Conservation (phyloP, 2,797 vertebrate species). For the Rhynchotus rufescens region DNA sequence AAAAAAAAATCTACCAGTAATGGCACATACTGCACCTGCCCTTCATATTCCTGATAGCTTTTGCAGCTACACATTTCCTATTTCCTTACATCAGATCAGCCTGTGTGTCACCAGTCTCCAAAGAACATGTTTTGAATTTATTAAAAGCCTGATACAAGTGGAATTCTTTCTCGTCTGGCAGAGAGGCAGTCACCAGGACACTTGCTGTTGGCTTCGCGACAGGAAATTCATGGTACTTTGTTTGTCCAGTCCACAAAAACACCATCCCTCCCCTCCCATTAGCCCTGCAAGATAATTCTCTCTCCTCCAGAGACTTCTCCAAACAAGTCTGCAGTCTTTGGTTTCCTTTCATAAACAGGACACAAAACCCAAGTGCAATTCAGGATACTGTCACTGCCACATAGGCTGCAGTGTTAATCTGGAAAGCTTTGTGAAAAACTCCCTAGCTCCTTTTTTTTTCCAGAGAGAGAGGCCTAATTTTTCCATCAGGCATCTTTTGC, state of each 20-base stretch:
- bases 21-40: constrained; percentile 27
- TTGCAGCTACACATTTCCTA: constrained; percentile 3
- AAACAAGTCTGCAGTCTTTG: constrained; percentile 53
- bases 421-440: constrained; percentile 91
- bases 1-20: neutral
- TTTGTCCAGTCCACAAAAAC: constrained; percentile 42
- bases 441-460: constrained; percentile 90
- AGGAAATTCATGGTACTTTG: constrained; percentile 49
- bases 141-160: constrained; percentile 11
- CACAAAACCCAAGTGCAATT: constrained; percentile 85
- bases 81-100: constrained; percentile 14
- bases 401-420: constrained; percentile 88
- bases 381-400: constrained; percentile 86
- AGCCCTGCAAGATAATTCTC: constrained; percentile 46
- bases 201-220: constrained; percentile 19
- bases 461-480: constrained; percentile 88
- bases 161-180: constrained; percentile 56
- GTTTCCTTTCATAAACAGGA: constrained; percentile 90
- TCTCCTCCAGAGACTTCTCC: constrained; percentile 62
- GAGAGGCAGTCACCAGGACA: constrained; percentile 4
- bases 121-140: constrained; percentile 54
- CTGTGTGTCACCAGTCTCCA: constrained; percentile 31
- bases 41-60: constrained; percentile 25
- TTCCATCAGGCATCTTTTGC: constrained; percentile 90
- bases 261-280: constrained; percentile 36